Conservation (phyloP, 2,888 invertebrate species). For the Ennomos quercinarius region DNA sequence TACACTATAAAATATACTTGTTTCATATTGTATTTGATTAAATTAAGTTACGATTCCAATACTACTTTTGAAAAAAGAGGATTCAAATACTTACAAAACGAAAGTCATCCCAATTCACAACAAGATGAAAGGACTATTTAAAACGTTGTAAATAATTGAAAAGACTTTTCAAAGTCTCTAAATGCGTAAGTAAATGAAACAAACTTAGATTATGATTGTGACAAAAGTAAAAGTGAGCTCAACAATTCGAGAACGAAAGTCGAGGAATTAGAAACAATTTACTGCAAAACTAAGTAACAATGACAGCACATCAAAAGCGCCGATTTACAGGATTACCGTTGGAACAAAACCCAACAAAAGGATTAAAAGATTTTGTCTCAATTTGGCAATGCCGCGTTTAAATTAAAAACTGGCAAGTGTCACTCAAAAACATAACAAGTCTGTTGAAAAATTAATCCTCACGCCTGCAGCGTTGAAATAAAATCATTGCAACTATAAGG, state of each 20-base stretch:
- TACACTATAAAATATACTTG: too few relatives aligned
- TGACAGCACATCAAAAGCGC: slow-evolving; percentile 54
- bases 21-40: too few relatives aligned
- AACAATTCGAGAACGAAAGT: slow-evolving; percentile 46
- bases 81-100: too few relatives aligned
- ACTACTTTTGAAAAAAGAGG: too few relatives aligned
- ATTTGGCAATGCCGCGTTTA: slow-evolving; percentile 59
- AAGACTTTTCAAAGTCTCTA: slow-evolving; percentile 5
- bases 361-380: slow-evolving; percentile 61
- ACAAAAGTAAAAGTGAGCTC: slow-evolving; percentile 50
- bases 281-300: slow-evolving; percentile 52
- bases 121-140: not conserved
- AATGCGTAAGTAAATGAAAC: slow-evolving; percentile 36
- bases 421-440: slow-evolving; percentile 76
- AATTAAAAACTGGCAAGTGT: slow-evolving; percentile 67
- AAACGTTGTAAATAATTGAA: not conserved
- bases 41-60: too few relatives aligned
- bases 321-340: slow-evolving; percentile 59
- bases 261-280: slow-evolving; percentile 58
- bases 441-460: slow-evolving; percentile 66
- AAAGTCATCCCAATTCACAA: not conserved
- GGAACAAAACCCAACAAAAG: slow-evolving; percentile 63
- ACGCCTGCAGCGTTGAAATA: slow-evolving; percentile 56
- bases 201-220: slow-evolving; percentile 47
- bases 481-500: slow-evolving; percentile 64